phyloP scores from a whole-genome alignment of 2,797 vertebrate genomes.

The Benthosema pterotum region DNA sequence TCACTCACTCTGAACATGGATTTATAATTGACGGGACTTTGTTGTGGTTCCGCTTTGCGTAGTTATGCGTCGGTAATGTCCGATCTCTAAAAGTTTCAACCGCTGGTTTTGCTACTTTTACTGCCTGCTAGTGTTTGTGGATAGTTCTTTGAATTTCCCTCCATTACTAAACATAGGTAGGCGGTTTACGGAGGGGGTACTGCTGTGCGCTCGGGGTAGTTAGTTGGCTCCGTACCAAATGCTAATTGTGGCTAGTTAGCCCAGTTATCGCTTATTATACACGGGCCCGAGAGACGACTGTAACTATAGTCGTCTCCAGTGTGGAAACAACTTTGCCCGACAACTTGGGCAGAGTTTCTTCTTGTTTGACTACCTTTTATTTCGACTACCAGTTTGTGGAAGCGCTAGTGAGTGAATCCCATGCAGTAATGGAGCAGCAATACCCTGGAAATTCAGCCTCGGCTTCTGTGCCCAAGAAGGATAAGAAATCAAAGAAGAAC shows the following conservation, averaged over 20 bases:
- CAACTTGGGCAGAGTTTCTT: background rate
- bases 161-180: slow-evolving; percentile 54
- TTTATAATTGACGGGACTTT: background rate
- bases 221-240: slow-evolving; percentile 57
- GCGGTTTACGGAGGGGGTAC: slow-evolving; percentile 42
- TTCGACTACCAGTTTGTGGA: slow-evolving; percentile 43
- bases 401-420: slow-evolving; percentile 52
- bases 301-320: slow-evolving; percentile 2
- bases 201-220: slow-evolving; percentile 17
- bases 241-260: slow-evolving; percentile 72
- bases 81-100: slow-evolving; percentile 9
- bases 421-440: slow-evolving; percentile 76
- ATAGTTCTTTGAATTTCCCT: slow-evolving; percentile 84
- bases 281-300: slow-evolving; percentile 22
- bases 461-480: slow-evolving; percentile 76
- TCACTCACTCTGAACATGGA: background rate
- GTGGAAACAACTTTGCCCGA: background rate
- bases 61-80: background rate
- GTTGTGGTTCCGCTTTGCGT: background rate
- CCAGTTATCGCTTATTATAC: slow-evolving; percentile 10
- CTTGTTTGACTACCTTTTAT: slow-evolving; percentile 23
- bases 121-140: slow-evolving; percentile 15
- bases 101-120: slow-evolving; percentile 33
- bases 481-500: slow-evolving; percentile 83
- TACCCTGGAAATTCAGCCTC: slow-evolving; percentile 73